Evolutionary conservation across 35 echinoderm and acorn worm species (phyloP).

Genomic region (Anneissia japonica): DNA sequence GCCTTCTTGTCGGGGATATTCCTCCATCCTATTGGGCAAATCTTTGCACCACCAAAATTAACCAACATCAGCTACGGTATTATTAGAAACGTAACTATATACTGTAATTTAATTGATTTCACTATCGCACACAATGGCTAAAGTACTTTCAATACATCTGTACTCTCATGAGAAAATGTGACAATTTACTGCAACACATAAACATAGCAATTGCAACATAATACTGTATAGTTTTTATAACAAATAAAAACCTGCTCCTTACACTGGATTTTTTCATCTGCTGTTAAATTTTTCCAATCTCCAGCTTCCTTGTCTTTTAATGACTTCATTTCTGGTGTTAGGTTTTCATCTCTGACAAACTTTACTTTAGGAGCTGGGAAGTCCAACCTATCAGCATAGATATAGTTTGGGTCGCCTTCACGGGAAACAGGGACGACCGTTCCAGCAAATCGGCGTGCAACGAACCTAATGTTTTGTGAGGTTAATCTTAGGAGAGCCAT

Average conservation of each 20-base stretch:
- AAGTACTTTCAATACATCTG: no score
- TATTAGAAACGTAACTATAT: no score
- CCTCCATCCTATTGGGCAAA: no score
- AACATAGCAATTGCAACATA: no score
- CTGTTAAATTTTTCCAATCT: constrained; percentile 55
- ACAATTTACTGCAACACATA: no score
- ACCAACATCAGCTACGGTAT: no score
- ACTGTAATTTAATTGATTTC: no score
- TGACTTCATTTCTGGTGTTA: constrained; percentile 66
- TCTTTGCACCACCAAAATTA: no score
- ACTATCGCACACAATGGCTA: no score
- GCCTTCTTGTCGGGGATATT: no score
- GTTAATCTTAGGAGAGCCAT: background rate
- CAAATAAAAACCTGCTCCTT: constrained; percentile 7
- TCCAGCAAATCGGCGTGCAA: background rate
- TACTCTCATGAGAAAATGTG: no score
- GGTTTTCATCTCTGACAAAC: constrained; percentile 57
- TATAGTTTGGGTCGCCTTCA: background rate
- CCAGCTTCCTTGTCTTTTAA: constrained; percentile 73
- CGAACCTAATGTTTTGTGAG: background rate
- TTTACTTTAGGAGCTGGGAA: constrained; percentile 72
- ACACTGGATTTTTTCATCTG: constrained; percentile 71
- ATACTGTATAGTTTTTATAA: no score
- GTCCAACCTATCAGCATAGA: constrained; percentile 77
- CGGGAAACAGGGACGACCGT: background rate